phyloP scores from a whole-genome alignment of 2,113 vertebrate species.

The Microtus oregoni region DNA sequence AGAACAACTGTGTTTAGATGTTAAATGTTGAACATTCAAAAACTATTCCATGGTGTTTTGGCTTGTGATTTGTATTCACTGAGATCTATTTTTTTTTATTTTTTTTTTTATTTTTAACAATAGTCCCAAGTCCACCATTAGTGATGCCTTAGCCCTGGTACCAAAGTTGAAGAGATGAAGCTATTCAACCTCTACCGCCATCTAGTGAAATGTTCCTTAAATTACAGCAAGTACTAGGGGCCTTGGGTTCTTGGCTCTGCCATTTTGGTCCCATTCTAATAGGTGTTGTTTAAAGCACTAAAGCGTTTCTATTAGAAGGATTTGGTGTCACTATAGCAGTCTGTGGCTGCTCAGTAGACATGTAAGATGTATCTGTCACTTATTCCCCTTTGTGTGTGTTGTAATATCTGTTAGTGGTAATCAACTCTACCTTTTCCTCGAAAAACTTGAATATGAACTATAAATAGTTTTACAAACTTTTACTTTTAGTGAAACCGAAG shows the following conservation, averaged over 20 bases:
- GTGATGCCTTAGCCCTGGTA: not conserved
- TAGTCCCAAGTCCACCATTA: not conserved
- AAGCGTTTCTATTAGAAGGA: not conserved
- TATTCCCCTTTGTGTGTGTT: not conserved
- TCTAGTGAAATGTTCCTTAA: slow-evolving; percentile 63
- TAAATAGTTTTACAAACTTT: slow-evolving; percentile 41
- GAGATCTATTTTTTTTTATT: slow-evolving; percentile 43
- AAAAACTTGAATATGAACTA: not conserved
- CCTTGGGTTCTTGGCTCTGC: not conserved
- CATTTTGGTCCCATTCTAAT: not conserved
- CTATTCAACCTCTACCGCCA: slow-evolving; percentile 61
- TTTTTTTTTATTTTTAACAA: slow-evolving; percentile 34
- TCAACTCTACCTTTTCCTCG: not conserved
- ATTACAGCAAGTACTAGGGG: slow-evolving; percentile 16
- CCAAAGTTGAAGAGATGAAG: not conserved
- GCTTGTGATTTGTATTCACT: slow-evolving; percentile 19
- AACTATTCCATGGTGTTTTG: not conserved
- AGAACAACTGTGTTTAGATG: not conserved
- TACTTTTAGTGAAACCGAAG: slow-evolving; percentile 46
- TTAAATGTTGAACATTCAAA: not conserved
- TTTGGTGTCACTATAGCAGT: not conserved
- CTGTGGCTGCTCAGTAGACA: not conserved
- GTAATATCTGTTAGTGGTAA: not conserved
- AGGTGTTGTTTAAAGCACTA: slow-evolving; percentile 14
- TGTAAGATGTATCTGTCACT: not conserved